Conservation (phyloP, 2,888 invertebrate species). For the Patella ulyssiponensis region DNA sequence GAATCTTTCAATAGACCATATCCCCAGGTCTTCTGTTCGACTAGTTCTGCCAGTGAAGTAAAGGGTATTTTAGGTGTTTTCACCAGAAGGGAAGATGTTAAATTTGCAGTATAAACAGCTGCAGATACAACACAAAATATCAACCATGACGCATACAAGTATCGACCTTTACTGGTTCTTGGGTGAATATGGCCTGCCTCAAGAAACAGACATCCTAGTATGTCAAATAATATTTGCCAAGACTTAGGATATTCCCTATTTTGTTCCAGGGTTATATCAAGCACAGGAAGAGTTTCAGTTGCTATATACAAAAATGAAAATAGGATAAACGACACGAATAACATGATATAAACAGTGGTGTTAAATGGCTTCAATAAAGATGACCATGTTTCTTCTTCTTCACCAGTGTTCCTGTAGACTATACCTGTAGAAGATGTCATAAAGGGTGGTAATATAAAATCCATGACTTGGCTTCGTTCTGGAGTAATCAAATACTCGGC, state of each 20-base stretch:
- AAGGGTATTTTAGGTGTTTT: background rate
- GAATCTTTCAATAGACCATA: background rate
- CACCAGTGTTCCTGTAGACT: constrained; percentile 11
- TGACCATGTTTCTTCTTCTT: background rate
- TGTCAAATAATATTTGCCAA: constrained; percentile 3
- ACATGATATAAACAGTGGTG: background rate
- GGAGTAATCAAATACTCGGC: constrained; percentile 12
- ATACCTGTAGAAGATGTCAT: constrained; percentile 6
- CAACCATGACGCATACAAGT: constrained; percentile 19
- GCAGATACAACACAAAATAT: constrained; percentile 19
- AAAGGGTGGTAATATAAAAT: constrained; percentile 17
- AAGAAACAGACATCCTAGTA: constrained; percentile 1
- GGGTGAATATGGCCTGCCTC: background rate
- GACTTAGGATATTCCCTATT: background rate
- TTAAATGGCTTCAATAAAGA: constrained; percentile 4
- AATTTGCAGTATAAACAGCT: constrained; percentile 13
- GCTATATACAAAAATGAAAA: constrained; percentile 1
- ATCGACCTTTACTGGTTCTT: constrained; percentile 6
- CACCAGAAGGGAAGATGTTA: background rate
- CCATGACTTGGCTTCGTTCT: constrained; percentile 13
- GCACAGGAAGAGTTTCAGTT: background rate
- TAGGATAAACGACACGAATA: background rate
- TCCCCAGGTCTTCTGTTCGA: background rate
- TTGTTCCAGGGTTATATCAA: background rate
- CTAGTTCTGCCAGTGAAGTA: background rate